These are phyloP conservation scores for Polymixis flavicincta DNA, from an alignment of 2,888 invertebrate genomes.

Conservation along the genomic window DNA sequence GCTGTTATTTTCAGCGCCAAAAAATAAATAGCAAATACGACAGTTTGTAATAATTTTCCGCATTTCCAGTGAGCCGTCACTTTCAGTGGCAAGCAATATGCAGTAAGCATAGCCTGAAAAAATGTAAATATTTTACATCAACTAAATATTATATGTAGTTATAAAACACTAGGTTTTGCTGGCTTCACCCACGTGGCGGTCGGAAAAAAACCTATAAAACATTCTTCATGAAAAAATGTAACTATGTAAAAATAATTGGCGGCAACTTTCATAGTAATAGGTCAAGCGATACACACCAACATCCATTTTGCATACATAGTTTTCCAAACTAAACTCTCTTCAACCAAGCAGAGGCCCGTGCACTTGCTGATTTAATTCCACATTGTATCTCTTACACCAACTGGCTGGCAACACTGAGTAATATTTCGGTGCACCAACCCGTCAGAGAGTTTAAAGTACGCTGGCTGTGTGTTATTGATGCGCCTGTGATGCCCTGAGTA, in stretches of 20 bases:
- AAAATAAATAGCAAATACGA: not conserved
- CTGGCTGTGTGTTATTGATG: conserved; percentile 46
- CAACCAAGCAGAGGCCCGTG: too few relatives aligned
- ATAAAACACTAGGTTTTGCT: not conserved
- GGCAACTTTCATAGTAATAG: not conserved
- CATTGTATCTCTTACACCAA: conserved; percentile 21
- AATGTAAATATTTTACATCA: not conserved
- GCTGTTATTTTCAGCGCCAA: not conserved
- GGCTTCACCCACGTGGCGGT: too few relatives aligned
- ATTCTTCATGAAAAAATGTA: too few relatives aligned
- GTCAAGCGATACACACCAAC: not conserved
- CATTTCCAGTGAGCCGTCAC: not conserved
- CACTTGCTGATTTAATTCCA: not conserved
- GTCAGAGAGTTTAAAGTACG: conserved; percentile 45
- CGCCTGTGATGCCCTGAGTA: conserved; percentile 55
- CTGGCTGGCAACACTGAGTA: conserved; percentile 3
- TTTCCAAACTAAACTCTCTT: not conserved
- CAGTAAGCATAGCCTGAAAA: not conserved
- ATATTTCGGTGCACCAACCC: conserved; percentile 42
- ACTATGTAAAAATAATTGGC: too few relatives aligned
- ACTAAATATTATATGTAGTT: not conserved
- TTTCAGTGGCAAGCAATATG: not conserved
- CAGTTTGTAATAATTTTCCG: not conserved
- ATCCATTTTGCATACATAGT: not conserved
- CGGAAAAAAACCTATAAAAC: too few relatives aligned